Conservation (phyloP, 2,797 vertebrate genomes). For the Merluccius polli region DNA sequence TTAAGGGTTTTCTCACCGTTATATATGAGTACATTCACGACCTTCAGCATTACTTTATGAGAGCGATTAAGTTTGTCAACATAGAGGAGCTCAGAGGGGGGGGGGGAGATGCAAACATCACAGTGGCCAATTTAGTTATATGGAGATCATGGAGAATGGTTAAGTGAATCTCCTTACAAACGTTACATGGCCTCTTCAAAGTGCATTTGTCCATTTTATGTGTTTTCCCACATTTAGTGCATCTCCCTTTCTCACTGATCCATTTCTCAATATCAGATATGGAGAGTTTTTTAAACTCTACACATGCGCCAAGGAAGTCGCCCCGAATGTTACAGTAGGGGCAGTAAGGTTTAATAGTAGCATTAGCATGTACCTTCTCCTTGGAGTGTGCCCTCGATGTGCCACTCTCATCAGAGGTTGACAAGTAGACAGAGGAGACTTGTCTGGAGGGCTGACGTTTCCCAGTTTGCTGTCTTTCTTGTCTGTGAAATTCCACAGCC, state of each 20-base stretch:
- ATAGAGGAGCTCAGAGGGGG: conserved; percentile 10
- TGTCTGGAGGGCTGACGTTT: neutral
- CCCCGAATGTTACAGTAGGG: neutral
- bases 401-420: no score
- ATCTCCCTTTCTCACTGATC: conserved; percentile 5
- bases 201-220: neutral
- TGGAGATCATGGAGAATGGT: neutral
- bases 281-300: conserved; percentile 11
- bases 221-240: conserved; percentile 4
- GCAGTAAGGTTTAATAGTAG: neutral
- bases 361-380: no score
- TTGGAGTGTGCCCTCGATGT: no score
- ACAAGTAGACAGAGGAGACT: conserved; percentile 14
- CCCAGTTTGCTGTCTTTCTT: neutral
- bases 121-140: neutral
- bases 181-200: conserved; percentile 4
- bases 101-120: conserved; percentile 5
- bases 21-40: conserved; percentile 4
- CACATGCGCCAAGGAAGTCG: conserved; percentile 5
- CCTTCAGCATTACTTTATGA: conserved; percentile 11
- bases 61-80: conserved; percentile 8
- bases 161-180: conserved; percentile 9
- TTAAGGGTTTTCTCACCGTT: neutral
- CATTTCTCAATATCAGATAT: conserved; percentile 6
- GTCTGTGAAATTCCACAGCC: conserved; percentile 7